phyloP scores from a whole-genome alignment of 1,140 invertebrate species.

The Pseudobourletiella spinata region DNA sequence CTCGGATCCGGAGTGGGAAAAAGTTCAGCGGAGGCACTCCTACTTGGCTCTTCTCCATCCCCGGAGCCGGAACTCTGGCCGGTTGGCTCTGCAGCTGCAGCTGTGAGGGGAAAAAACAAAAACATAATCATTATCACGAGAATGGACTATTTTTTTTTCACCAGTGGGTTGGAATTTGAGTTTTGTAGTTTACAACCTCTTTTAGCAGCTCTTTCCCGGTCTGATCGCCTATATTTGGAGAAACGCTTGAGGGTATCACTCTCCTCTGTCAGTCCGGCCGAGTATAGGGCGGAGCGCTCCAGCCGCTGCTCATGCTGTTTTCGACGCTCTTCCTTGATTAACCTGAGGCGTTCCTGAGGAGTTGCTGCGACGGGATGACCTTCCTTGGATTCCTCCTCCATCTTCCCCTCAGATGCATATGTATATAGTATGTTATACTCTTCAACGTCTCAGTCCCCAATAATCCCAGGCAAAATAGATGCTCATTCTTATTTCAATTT shows the following conservation, averaged over 20 bases:
- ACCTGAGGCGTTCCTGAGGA: conserved; percentile 6
- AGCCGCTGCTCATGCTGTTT: conserved; percentile 18
- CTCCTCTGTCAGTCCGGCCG: neutral
- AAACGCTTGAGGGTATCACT: conserved; percentile 4
- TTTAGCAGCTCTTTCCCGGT: neutral
- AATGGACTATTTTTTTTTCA: too few species aligned
- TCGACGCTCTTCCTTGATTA: conserved; percentile 21
- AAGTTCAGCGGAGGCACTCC: too few species aligned
- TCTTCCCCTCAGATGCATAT: neutral
- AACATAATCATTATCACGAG: too few species aligned
- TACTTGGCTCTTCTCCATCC: too few species aligned
- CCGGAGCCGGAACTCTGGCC: too few species aligned
- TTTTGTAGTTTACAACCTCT: too few species aligned
- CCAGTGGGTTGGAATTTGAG: too few species aligned
- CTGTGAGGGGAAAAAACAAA: too few species aligned
- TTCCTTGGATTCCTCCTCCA: neutral
- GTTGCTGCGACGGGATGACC: neutral
- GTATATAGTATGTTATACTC: neutral
- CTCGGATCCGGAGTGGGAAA: too few species aligned
- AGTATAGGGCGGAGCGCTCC: neutral
- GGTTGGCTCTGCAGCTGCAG: too few species aligned
- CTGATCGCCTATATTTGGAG: conserved; percentile 14
- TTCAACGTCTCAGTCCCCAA: neutral
- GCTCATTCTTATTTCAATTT: too few species aligned
- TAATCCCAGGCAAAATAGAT: too few species aligned